Base-by-base conservation (phyloP, 2,797 vertebrate genomes). In the Sardinella longiceps region DNA sequence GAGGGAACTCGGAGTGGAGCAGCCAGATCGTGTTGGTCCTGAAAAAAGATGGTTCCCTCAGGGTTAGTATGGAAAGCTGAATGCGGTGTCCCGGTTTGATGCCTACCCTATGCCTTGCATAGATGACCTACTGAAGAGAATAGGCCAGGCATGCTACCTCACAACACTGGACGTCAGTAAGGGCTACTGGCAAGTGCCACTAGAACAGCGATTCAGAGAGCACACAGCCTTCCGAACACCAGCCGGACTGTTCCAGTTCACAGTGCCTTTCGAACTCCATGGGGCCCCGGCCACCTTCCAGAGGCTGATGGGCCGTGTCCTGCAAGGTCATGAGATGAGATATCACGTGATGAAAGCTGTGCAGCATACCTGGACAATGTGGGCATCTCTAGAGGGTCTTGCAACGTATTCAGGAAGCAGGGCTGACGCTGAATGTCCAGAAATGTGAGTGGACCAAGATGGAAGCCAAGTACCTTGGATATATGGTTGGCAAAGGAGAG, bases 1-100 rank as follows among this genome's bases (percentile, higher is more conserved):
- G 53, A 1, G 5, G 6, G 23, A 87, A 33, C 7, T 84, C 12
- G 80, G 80, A 87, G 9, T 80, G 63, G 85, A 82, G 83, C 20
- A 87, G 86, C 14, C 81, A 53, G 11, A 12, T 43, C 1, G 50
- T 82, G 5, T 14, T 86, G 0, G 5, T 74, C 25, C 50, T 33
- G 1, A 83, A 83, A 83, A 85, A 5, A n/a, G 53, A 87, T 1
- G 30, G 37, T 0, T 15, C 53, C 1, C 11, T 83, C 12, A n/a
- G 3, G 0, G 15, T 82, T 0, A 83, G 51, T 23, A 63, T 82
- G 23, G 83, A 82, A 80, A 80, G 23, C 9, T 86, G 0, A 82
- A 81, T 39, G 60, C 43, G 0, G 15, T 46, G 23, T 82, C n/a
- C n/a, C n/a, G n/a, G 23, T n/a, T 20, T n/a, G n/a, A n/a, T n/a